phyloP scores from a whole-genome alignment of 2,113 vertebrate species.

The Brachypodius melanocephalos region DNA sequence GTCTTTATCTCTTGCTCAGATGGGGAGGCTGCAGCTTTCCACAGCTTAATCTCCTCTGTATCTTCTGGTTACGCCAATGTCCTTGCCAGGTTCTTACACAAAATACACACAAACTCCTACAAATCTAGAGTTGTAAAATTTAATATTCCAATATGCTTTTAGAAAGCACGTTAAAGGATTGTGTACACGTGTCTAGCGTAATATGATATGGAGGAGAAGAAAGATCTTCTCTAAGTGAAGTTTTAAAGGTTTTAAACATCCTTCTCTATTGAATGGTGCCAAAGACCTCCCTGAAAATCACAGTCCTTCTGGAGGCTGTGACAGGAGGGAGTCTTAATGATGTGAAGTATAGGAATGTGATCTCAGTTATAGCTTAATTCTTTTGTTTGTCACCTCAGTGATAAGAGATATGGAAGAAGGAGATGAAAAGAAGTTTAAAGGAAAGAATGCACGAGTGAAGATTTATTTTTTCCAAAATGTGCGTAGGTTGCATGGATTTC shows the following conservation, averaged over 20 bases:
- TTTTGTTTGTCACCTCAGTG: not conserved
- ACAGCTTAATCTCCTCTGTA: not conserved
- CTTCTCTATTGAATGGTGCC: not conserved
- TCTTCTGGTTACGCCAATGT: not conserved
- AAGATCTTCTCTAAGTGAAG: not conserved
- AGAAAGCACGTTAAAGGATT: not conserved
- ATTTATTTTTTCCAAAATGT: not conserved
- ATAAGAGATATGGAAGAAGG: not conserved
- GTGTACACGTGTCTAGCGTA: not conserved
- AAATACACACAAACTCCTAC: not conserved
- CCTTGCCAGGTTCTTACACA: not conserved
- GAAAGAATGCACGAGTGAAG: not conserved
- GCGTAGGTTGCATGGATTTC: not conserved
- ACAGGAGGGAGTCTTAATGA: not conserved
- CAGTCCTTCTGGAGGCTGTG: not conserved
- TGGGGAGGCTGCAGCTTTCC: not conserved
- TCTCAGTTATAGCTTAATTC: not conserved
- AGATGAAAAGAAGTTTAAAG: not conserved
- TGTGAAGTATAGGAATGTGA: not conserved
- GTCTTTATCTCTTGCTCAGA: not conserved
- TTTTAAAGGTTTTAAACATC: not conserved
- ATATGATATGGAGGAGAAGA: not conserved
- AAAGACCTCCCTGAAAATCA: not conserved
- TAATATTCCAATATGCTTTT: not conserved
- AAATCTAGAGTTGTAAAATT: not conserved